These are phyloP conservation scores for Pseudopodoces humilis DNA, from an alignment of 2,113 vertebrate genomes.

Conservation along the genomic window DNA sequence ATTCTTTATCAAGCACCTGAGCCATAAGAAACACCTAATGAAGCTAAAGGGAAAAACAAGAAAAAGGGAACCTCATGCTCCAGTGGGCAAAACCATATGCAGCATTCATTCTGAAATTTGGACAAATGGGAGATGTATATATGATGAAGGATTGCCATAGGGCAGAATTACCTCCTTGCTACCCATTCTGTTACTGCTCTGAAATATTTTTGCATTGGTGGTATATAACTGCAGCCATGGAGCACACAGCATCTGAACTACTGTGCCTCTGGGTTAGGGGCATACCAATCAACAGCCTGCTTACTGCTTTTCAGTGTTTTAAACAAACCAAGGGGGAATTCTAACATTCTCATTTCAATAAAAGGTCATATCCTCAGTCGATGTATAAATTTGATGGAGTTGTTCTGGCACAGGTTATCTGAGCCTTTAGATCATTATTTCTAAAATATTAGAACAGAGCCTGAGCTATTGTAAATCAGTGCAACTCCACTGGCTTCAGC, in stretches of 20 bases:
- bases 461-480: background rate
- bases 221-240: background rate
- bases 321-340: slow-evolving; percentile 8
- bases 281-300: background rate
- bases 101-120: background rate
- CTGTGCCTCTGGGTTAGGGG: background rate
- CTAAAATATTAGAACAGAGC: background rate
- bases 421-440: background rate
- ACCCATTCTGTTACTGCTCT: background rate
- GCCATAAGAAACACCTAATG: background rate
- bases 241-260: background rate
- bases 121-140: background rate
- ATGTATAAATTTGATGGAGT: background rate
- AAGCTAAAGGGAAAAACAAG: background rate
- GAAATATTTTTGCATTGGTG: background rate
- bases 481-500: background rate
- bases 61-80: background rate
- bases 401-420: background rate
- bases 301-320: background rate
- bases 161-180: background rate
- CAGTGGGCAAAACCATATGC: background rate
- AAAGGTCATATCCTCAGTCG: background rate
- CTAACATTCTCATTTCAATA: background rate
- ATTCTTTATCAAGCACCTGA: background rate
- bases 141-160: background rate